Base-by-base conservation (phyloP, 2,888 invertebrate species). In the Panzeria rudis region DNA sequence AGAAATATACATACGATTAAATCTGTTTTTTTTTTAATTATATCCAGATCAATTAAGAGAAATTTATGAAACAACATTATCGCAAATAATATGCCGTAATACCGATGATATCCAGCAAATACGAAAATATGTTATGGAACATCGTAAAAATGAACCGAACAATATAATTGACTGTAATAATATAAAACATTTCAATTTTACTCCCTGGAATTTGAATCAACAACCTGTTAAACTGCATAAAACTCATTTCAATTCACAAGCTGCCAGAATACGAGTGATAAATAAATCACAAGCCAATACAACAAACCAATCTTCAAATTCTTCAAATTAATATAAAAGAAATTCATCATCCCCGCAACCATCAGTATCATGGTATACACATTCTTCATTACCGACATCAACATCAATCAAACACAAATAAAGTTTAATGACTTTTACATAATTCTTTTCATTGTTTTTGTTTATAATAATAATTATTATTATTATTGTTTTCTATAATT, bases 21-120 rank as follows among this genome's bases (percentile, higher is more conserved):
- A 69, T 47, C 3, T 29, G 3, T 23, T 15, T 6, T 64, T 54
- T 25, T 35, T 23, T 6, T 9, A 41, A 25, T 35, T 64, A 15
- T 50, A 54, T 90, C 79, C 92, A 95, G 95, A 94, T 52, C 98
- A 98, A 94, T 93, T 98, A 17, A 92, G 93, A 0, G 97, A 98
- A 92, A 95, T 99, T 73, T 95, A 97, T 15, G 96, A 95, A 90
- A 95, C 95, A 0, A 95, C 95, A 0, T 90, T 97, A 15, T 95
- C 96, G 0, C 94, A 94, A 41, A 93, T 97, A 17, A 95, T 97
- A 79, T 97, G 97, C 90, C 95, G 95, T 41, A 97, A 96, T 92
- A 95, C 96, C 0, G 96, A 95, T 81, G 92, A 94, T 1, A 93
- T 97, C 4, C 93, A 94, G 50, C 90, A 93, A 20, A 94, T 95